Conservation (phyloP, 1,140 invertebrate genomes). For the Drosophila sturtevanti region DNA sequence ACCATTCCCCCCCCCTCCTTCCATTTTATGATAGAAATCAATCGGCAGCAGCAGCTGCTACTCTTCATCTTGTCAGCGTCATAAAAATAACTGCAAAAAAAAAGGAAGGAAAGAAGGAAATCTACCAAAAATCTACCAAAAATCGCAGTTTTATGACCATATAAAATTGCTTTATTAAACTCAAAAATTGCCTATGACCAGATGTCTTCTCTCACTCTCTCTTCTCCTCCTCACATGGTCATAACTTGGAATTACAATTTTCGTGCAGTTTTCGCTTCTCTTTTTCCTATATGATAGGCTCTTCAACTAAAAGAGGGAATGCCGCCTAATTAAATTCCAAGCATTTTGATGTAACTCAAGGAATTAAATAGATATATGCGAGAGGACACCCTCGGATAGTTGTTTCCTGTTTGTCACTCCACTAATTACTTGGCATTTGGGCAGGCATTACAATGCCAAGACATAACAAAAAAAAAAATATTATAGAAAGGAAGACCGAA, state of each 20-base stretch:
- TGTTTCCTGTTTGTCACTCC: conserved; percentile 58
- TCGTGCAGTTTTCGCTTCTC: neutral
- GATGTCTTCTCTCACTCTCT: too few species aligned
- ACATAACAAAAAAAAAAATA: neutral
- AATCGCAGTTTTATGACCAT: conserved; percentile 67
- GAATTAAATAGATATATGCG: conserved; percentile 30
- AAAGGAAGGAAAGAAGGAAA: conserved; percentile 1
- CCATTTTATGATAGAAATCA: neutral
- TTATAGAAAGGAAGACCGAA: too few species aligned
- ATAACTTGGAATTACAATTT: conserved; percentile 50
- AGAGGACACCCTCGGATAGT: conserved; percentile 17
- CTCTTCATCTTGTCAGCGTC: neutral
- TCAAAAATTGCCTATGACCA: conserved; percentile 23
- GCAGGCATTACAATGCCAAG: conserved; percentile 45
- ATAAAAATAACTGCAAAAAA: neutral
- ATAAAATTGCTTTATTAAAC: conserved; percentile 53
- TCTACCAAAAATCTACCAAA: conserved; percentile 22
- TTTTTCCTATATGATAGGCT: neutral
- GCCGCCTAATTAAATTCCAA: conserved; percentile 49
- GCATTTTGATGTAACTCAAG: conserved; percentile 39
- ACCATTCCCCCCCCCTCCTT: neutral
- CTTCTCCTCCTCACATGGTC: conserved; percentile 29
- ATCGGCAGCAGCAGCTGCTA: neutral
- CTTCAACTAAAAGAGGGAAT: conserved; percentile 12
- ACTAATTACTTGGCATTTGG: conserved; percentile 56